Evolutionary conservation across 2,113 vertebrate genomes (phyloP).

Genomic region (Poicephalus meyeri): DNA sequence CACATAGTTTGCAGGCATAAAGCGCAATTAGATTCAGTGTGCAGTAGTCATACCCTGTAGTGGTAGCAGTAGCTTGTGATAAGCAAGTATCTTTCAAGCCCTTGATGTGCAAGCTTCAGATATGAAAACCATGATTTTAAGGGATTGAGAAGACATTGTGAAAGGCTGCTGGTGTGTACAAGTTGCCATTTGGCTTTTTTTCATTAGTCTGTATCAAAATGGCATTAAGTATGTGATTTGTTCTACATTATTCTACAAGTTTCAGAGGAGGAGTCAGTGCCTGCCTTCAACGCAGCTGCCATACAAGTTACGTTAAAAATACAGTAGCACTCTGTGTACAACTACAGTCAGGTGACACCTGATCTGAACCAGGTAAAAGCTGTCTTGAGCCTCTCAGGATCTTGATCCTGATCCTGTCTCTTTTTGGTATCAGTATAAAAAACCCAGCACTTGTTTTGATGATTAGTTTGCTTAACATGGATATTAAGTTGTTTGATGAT

Average conservation of each 20-base stretch:
- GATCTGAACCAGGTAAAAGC: neutral
- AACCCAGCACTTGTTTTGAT: neutral
- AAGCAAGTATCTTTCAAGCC: neutral
- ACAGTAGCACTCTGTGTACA: neutral
- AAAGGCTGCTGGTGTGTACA: neutral
- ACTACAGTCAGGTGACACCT: neutral
- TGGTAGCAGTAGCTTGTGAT: neutral
- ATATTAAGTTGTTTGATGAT: neutral
- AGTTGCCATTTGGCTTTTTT: neutral
- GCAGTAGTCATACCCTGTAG: rapidly evolving
- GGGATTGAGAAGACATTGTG: neutral
- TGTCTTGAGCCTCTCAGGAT: neutral
- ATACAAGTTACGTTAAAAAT: neutral
- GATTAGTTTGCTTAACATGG: neutral
- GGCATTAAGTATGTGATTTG: neutral
- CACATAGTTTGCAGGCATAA: neutral
- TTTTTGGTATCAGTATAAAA: neutral
- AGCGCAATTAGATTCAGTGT: neutral
- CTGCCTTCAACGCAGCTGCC: neutral
- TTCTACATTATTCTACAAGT: neutral
- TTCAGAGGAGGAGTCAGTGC: neutral
- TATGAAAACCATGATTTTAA: rapidly evolving
- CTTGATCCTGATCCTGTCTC: neutral
- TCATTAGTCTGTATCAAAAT: neutral
- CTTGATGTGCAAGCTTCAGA: neutral